Evolutionary conservation across 1,140 invertebrate species (phyloP), one percentile per base, ranked within the genome.

Genomic region (Sycophila sp.): DNA sequence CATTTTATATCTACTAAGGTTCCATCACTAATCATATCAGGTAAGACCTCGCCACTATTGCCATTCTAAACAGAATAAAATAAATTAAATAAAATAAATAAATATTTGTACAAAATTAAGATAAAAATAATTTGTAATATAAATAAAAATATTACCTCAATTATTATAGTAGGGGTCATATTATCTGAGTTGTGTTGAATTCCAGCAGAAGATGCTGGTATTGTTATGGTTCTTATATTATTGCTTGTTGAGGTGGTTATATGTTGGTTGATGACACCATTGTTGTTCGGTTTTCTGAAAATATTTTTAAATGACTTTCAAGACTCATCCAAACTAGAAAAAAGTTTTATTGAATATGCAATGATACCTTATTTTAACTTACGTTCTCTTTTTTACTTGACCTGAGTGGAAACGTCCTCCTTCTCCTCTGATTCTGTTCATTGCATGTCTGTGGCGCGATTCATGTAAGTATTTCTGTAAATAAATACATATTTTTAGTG

Each of bases 391-490:
- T 73, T 91, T 91, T 1, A 89, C 88, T 70, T 90, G 90, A 26
- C 92, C 91, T 22, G 95, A 94, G 83, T 96, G 94, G 79, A 99
- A 99, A 66, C 98, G 88, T 1, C 98, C 98, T 55, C 98, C 98
- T 87, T 98, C 96, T 6, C 98, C 98, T 67, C 98, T 88, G 77
- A 97, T 94, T 80, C 98, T 89, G 83, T 99, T 99, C 94, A 99
- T 96, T 0, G 98, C 98, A 82, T 99, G 98, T 76, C 94, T 89
- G 87, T 99, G 98, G 66, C 98, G 88, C 10, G 97, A 99, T 87
- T 99, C 98, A 78, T 99, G 98, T n/a, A 99, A 88, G 83, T 99
- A 99, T 96, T 99, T 99, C 93, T 97, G 83, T 36, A 90, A 75
- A 78, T 40, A 13, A n/a, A 70, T 60, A 76, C 51, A 73, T 73